phyloP scores from a whole-genome alignment of 1,140 invertebrate genomes.

The Galleria mellonella region DNA sequence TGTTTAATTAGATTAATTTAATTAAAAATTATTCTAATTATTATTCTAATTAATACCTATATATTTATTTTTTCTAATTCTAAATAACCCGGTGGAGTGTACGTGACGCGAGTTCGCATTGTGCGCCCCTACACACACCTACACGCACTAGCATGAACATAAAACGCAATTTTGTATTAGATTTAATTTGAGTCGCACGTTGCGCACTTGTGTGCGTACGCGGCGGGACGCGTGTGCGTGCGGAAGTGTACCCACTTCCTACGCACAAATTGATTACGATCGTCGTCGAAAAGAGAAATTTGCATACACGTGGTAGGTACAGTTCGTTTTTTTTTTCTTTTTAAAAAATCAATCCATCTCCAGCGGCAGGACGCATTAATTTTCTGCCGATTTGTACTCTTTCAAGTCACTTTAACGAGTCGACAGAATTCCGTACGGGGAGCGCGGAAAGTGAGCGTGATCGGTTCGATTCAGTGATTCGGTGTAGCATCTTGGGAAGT shows the following conservation, averaged over 20 bases:
- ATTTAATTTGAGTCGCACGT: conserved; percentile 66
- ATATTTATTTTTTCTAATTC: conserved; percentile 30
- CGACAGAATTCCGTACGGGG: too few relatives aligned
- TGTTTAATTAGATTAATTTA: too few relatives aligned
- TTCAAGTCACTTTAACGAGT: too few relatives aligned
- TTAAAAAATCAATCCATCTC: conserved; percentile 38
- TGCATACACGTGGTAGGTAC: conserved; percentile 42
- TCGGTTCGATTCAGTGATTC: neutral
- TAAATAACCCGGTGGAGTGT: conserved; percentile 41
- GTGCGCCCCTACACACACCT: conserved; percentile 55
- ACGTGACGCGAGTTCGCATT: conserved; percentile 54
- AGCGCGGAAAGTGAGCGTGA: too few relatives aligned
- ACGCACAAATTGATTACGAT: conserved; percentile 72
- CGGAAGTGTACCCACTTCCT: conserved; percentile 51
- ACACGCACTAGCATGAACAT: conserved; percentile 61
- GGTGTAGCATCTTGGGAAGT: conserved; percentile 10
- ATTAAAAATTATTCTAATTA: too few relatives aligned
- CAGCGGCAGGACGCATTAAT: conserved; percentile 19
- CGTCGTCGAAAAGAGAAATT: conserved; percentile 55
- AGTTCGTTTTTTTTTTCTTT: conserved; percentile 18
- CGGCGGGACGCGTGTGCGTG: conserved; percentile 26
- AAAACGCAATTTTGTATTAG: conserved; percentile 74
- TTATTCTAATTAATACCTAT: neutral
- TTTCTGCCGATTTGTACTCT: conserved; percentile 14
- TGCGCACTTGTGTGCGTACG: conserved; percentile 13